Percentiles rank a stretch among this genome's conserved stretches.
Conservation (phyloP, 1,140 invertebrate species). For the Micrasema longulum region DNA sequence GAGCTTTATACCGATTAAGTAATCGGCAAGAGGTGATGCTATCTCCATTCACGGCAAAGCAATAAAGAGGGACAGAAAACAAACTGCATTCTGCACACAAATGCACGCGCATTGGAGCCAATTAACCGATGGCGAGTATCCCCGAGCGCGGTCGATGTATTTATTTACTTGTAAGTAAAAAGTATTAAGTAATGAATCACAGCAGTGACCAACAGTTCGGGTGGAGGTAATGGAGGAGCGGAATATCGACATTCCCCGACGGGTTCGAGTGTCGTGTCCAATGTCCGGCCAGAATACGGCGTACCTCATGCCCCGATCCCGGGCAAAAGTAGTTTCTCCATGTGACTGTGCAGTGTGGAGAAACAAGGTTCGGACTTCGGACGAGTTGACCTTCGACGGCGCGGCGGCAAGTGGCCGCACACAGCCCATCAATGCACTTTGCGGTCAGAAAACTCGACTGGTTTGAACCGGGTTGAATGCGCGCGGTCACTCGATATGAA, state of each 20-base stretch:
- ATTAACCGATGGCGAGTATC: neutral
- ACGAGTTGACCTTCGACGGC: neutral
- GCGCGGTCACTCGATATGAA: slow-evolving; percentile 32
- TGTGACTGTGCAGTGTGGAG: neutral
- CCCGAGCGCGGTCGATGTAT: too few species aligned
- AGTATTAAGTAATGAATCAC: too few species aligned
- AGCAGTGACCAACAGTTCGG: too few species aligned
- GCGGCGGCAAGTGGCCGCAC: slow-evolving; percentile 4
- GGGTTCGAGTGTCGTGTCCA: too few species aligned
- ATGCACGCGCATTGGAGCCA: neutral
- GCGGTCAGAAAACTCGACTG: slow-evolving; percentile 33
- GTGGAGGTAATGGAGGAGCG: too few species aligned
- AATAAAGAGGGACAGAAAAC: slow-evolving; percentile 1
- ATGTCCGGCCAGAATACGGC: neutral
- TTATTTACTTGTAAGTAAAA: too few species aligned
- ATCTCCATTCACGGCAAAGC: slow-evolving; percentile 13
- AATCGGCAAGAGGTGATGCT: slow-evolving; percentile 20
- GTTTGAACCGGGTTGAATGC: slow-evolving; percentile 36
- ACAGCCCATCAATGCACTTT: slow-evolving; percentile 27
- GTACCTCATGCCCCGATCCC: neutral
- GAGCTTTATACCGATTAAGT: slow-evolving; percentile 31
- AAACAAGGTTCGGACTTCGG: neutral
- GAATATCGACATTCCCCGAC: too few species aligned
- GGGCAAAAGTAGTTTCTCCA: neutral
- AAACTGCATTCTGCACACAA: neutral